These are phyloP conservation scores for Mandrillus leucophaeus DNA, from an alignment of 2,113 vertebrate genomes.

Conservation along the genomic window DNA sequence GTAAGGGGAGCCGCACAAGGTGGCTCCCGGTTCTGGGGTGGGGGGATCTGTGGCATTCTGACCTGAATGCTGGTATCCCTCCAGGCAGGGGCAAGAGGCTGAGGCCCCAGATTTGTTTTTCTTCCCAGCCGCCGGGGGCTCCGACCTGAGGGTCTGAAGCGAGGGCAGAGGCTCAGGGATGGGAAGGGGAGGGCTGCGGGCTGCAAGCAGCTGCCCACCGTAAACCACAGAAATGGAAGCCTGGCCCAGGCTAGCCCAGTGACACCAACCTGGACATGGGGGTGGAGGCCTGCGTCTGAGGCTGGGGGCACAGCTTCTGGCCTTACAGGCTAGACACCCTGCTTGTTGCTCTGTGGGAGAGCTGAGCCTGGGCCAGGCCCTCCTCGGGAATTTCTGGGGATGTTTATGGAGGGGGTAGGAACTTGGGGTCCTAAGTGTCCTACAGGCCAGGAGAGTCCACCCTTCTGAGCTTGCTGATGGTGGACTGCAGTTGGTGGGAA, in stretches of 20 bases:
- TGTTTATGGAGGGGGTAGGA: neutral
- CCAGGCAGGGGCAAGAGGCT: neutral
- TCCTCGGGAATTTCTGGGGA: neutral
- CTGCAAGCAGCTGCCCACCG: fast-evolving
- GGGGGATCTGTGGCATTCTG: neutral
- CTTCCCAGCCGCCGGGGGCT: fast-evolving
- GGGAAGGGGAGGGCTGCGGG: neutral
- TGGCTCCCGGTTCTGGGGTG: too few species aligned
- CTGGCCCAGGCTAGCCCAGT: neutral
- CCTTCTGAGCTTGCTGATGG: neutral
- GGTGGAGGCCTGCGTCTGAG: fast-evolving
- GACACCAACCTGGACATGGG: neutral
- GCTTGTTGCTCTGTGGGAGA: neutral
- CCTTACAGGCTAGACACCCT: neutral
- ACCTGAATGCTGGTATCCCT: neutral
- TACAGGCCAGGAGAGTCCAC: too few species aligned
- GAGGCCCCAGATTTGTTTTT: neutral
- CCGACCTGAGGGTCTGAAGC: neutral
- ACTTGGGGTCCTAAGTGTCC: too few species aligned
- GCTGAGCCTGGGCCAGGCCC: neutral
- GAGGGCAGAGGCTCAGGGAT: neutral
- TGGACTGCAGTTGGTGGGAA: too few species aligned
- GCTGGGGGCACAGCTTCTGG: neutral
- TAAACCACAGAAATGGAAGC: neutral
- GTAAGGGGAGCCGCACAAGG: neutral